Conservation (phyloP, 2,113 vertebrate species). For the Hepsetus odoe region DNA sequence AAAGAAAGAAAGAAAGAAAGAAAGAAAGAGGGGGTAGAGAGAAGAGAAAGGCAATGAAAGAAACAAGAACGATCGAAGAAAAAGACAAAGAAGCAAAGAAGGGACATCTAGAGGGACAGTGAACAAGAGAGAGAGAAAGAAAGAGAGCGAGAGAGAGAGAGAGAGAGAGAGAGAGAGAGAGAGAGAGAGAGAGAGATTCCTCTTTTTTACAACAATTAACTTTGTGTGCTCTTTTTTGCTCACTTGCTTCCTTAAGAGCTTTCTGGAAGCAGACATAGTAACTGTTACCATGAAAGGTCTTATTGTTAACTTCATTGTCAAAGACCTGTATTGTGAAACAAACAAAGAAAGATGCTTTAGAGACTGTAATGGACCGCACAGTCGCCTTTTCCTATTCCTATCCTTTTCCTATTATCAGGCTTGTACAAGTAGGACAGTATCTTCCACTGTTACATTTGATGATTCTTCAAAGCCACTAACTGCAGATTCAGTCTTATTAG, state of each 20-base stretch:
- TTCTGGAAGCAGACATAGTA: not conserved
- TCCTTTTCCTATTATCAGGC: too few relatives aligned
- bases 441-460: too few relatives aligned
- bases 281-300: not conserved
- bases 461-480: too few relatives aligned
- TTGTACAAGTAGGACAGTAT: too few relatives aligned
- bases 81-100: too few relatives aligned
- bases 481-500: too few relatives aligned
- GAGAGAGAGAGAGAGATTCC: slow-evolving; percentile 18
- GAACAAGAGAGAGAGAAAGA: too few relatives aligned
- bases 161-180: slow-evolving; percentile 13
- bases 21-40: not conserved
- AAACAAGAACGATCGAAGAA: too few relatives aligned
- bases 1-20: not conserved
- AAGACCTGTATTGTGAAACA: not conserved
- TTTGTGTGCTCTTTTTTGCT: not conserved
- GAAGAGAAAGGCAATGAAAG: too few relatives aligned
- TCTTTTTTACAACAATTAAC: slow-evolving; percentile 29
- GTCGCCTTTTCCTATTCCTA: too few relatives aligned
- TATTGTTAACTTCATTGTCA: not conserved
- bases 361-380: not conserved
- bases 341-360: not conserved
- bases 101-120: too few relatives aligned
- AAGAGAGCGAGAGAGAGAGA: not conserved
- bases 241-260: not conserved